These are phyloP conservation scores for Pseudorectes ferrugineus DNA, from an alignment of 2,113 vertebrate species.

Conservation along the genomic window DNA sequence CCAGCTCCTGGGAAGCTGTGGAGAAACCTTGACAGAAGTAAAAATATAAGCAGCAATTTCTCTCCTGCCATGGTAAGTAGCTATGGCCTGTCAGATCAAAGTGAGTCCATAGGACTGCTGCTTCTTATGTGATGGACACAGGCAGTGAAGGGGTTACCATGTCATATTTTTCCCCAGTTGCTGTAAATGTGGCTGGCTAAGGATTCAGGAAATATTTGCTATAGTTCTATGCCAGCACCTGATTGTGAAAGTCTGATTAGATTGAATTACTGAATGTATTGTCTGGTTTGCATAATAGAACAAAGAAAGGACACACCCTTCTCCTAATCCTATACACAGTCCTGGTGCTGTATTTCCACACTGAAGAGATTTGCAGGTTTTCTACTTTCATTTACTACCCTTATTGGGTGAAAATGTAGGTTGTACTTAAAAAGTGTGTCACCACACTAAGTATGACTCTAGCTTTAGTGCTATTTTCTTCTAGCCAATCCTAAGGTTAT, in stretches of 20 bases:
- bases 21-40: neutral
- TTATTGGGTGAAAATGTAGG: neutral
- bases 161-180: neutral
- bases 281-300: conserved; percentile 50
- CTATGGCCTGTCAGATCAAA: neutral
- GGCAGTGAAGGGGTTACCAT: conserved; percentile 8
- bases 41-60: neutral
- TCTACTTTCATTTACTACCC: neutral
- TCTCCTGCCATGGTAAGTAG: neutral
- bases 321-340: neutral
- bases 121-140: neutral
- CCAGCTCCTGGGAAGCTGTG: neutral
- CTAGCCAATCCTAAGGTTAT: neutral
- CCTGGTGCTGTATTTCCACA: neutral
- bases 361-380: neutral
- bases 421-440: neutral
- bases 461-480: neutral
- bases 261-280: conserved; percentile 44
- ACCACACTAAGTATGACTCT: neutral
- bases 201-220: conserved; percentile 49
- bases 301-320: conserved; percentile 49
- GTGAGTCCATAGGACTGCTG: neutral
- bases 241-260: conserved; percentile 51
- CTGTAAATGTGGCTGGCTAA: neutral
- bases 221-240: conserved; percentile 16